These are phyloP conservation scores for Oopsacas minuta DNA, from an alignment of 37 sponge, comb jelly and placozoan genomes.

Conservation along the genomic window DNA sequence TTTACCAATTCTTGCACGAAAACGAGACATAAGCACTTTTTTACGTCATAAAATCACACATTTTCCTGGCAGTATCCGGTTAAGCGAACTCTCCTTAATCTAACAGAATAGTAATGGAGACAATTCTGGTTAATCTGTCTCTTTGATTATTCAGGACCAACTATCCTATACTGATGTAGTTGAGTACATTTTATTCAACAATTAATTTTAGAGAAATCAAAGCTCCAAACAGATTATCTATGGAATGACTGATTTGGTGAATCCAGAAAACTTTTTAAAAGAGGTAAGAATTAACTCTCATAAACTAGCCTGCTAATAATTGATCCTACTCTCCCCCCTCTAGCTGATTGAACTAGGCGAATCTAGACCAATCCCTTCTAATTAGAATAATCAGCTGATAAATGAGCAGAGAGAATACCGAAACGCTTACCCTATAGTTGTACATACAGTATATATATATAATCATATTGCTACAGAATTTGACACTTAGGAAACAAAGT, in stretches of 20 bases:
- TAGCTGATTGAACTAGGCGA: neutral
- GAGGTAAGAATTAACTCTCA: slow-evolving; percentile 67
- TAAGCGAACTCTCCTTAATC: too few relatives aligned
- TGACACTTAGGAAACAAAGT: neutral
- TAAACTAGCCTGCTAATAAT: too few relatives aligned
- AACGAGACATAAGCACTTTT: too few relatives aligned
- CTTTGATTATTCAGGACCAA: too few relatives aligned
- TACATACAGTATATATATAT: neutral
- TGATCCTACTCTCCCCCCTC: too few relatives aligned
- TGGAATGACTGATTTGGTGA: slow-evolving; percentile 62
- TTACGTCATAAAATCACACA: too few relatives aligned
- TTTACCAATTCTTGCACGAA: neutral
- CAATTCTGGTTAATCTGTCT: too few relatives aligned
- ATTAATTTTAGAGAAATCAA: slow-evolving; percentile 21
- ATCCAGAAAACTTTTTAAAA: slow-evolving; percentile 45
- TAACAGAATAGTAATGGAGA: too few relatives aligned
- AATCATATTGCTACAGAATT: neutral
- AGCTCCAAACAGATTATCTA: slow-evolving; percentile 44
- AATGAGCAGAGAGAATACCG: neutral
- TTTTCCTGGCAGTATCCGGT: too few relatives aligned
- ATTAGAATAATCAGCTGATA: neutral
- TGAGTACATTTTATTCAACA: neutral
- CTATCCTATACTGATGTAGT: too few relatives aligned
- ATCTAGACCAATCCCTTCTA: neutral
- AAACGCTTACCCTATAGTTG: neutral